Evolutionary conservation across 2,888 invertebrate genomes (phyloP).

Genomic region (Neoitamus cyanurus): DNA sequence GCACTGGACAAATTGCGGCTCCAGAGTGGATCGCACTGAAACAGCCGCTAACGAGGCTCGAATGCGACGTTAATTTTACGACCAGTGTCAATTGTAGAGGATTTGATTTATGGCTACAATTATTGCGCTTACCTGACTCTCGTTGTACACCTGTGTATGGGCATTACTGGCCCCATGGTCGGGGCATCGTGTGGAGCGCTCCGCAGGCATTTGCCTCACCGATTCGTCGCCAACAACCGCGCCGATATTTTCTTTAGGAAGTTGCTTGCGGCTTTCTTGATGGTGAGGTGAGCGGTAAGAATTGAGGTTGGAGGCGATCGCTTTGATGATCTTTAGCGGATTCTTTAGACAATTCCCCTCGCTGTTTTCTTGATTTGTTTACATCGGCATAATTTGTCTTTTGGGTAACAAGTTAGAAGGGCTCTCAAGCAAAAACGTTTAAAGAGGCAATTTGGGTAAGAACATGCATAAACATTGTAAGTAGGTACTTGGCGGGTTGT

Average conservation of each 20-base stretch:
- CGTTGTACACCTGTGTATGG: slow-evolving; percentile 15
- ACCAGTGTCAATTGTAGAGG: slow-evolving; percentile 22
- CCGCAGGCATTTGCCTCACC: background rate
- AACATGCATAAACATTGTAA: background rate
- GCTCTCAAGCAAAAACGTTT: background rate
- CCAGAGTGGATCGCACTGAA: background rate
- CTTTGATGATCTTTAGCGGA: slow-evolving; percentile 16
- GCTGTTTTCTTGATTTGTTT: slow-evolving; percentile 1
- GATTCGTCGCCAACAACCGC: background rate
- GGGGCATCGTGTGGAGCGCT: background rate
- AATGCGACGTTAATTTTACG: slow-evolving; percentile 42
- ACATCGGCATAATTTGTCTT: slow-evolving; percentile 22
- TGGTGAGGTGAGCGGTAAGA: background rate
- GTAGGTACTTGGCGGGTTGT: background rate
- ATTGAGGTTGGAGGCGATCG: background rate
- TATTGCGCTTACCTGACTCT: slow-evolving; percentile 22
- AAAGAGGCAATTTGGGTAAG: background rate
- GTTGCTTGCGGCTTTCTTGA: slow-evolving; percentile 10
- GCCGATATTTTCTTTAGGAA: slow-evolving; percentile 10
- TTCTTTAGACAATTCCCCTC: background rate
- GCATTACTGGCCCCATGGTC: background rate
- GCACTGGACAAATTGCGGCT: background rate
- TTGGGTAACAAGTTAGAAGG: background rate
- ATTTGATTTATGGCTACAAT: slow-evolving; percentile 40
- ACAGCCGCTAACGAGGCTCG: slow-evolving; percentile 21